Conservation (phyloP, 2,797 vertebrate genomes). For the Danio aesculapii region DNA sequence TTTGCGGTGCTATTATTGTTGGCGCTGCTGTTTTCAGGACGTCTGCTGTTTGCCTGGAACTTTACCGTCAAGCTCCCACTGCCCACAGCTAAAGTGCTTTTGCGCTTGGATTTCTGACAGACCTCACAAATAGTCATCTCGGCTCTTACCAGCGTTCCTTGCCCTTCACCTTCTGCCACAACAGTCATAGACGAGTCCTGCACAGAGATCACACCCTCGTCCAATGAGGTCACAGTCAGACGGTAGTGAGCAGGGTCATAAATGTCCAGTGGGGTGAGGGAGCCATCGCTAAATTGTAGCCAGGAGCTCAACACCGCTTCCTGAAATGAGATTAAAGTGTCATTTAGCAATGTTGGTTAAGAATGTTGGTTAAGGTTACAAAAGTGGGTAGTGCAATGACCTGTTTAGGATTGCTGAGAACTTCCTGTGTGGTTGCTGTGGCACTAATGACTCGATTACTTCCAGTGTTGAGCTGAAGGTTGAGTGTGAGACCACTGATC, state of each 20-base stretch:
- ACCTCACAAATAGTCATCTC: constrained; percentile 90
- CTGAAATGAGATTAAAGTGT: constrained; percentile 66
- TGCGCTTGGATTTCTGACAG: constrained; percentile 92
- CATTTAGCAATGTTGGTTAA: too few species aligned
- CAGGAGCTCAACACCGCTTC: constrained; percentile 91
- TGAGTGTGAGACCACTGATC: constrained; percentile 88
- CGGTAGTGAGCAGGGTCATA: constrained; percentile 87
- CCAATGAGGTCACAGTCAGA: constrained; percentile 84
- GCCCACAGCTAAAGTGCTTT: constrained; percentile 87
- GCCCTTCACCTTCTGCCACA: constrained; percentile 85
- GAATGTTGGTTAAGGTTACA: not conserved
- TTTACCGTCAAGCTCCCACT: constrained; percentile 86
- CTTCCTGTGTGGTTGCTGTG: constrained; percentile 86
- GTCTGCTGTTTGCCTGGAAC: constrained; percentile 76
- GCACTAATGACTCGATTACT: constrained; percentile 86
- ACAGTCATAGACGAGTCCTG: constrained; percentile 80
- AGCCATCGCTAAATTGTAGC: constrained; percentile 94
- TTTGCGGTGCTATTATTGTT: constrained; percentile 55
- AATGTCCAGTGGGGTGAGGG: constrained; percentile 89
- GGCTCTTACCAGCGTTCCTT: constrained; percentile 84
- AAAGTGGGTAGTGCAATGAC: not conserved
- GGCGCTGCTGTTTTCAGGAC: constrained; percentile 58
- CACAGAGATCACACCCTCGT: constrained; percentile 88
- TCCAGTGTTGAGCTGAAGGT: constrained; percentile 85
- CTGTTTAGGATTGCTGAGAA: constrained; percentile 92